Percentiles rank a stretch among this genome's conserved stretches.
These are phyloP conservation scores for Dunckerocampus dactyliophorus DNA, from an alignment of 2,113 vertebrate species.

Conservation along the genomic window DNA sequence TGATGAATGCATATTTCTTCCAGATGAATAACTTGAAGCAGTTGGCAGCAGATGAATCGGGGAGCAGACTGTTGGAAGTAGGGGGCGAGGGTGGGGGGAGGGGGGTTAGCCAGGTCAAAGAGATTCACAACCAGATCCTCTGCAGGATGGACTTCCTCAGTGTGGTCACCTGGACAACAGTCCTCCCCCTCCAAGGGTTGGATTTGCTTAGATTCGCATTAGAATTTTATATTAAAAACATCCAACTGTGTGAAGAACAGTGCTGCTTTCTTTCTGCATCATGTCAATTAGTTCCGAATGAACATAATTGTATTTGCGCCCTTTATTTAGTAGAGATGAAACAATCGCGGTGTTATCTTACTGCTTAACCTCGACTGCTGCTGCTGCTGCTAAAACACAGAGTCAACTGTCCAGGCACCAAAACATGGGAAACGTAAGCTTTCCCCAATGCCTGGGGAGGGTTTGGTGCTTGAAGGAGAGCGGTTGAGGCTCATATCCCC, in stretches of 20 bases:
- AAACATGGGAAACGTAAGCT: constrained; percentile 34
- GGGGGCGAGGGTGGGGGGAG: not conserved
- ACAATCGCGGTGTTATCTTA: too few relatives aligned
- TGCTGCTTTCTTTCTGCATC: not conserved
- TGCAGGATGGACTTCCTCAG: constrained; percentile 49
- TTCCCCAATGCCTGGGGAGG: constrained; percentile 24
- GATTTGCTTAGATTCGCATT: constrained; percentile 40
- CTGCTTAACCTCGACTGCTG: too few relatives aligned
- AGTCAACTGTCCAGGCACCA: not conserved
- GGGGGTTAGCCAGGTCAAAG: constrained; percentile 58
- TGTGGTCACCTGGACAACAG: constrained; percentile 60
- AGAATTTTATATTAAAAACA: constrained; percentile 30
- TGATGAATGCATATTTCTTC: constrained; percentile 79
- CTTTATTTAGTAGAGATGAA: too few relatives aligned
- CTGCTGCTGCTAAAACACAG: too few relatives aligned
- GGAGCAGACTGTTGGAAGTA: constrained; percentile 60
- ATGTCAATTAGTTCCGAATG: too few relatives aligned
- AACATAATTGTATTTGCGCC: too few relatives aligned
- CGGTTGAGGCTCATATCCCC: constrained; percentile 55
- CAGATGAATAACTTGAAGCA: constrained; percentile 79
- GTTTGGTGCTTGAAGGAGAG: constrained; percentile 44
- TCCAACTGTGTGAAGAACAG: constrained; percentile 11
- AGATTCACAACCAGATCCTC: constrained; percentile 54
- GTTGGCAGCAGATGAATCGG: constrained; percentile 74
- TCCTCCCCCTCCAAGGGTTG: constrained; percentile 28